These are phyloP conservation scores for Climacteris rufus DNA, from an alignment of 2,113 vertebrate species.

Conservation along the genomic window DNA sequence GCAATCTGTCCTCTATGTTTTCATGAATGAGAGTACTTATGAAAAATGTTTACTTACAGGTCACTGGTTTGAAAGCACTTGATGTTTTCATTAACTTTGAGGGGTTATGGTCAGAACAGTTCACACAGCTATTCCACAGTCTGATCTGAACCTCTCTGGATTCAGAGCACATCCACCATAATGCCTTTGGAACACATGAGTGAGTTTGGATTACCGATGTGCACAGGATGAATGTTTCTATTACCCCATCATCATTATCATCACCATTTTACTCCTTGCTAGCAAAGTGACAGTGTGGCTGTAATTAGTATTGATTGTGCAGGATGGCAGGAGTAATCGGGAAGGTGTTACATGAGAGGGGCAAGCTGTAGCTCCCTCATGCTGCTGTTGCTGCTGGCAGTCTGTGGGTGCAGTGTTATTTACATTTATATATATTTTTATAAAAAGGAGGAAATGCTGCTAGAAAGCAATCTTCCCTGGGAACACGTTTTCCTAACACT, in stretches of 20 bases:
- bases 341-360: background rate
- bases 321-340: background rate
- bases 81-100: conserved; percentile 2
- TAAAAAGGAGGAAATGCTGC: background rate
- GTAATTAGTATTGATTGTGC: conserved; percentile 7
- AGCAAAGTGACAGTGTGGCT: background rate
- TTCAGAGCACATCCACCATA: background rate
- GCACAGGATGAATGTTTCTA: background rate
- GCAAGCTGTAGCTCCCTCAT: background rate
- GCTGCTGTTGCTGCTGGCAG: background rate
- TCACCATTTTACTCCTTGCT: background rate
- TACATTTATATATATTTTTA: background rate
- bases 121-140: background rate
- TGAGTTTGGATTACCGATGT: background rate
- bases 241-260: background rate
- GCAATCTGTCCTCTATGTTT: background rate
- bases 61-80: background rate
- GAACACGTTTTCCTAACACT: background rate
- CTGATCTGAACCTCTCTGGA: background rate
- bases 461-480: background rate
- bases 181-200: background rate
- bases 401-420: background rate
- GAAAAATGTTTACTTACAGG: background rate
- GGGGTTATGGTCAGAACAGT: background rate
- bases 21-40: background rate